Conservation (phyloP, 23 tunicate genomes). For the Diplosoma virens region DNA sequence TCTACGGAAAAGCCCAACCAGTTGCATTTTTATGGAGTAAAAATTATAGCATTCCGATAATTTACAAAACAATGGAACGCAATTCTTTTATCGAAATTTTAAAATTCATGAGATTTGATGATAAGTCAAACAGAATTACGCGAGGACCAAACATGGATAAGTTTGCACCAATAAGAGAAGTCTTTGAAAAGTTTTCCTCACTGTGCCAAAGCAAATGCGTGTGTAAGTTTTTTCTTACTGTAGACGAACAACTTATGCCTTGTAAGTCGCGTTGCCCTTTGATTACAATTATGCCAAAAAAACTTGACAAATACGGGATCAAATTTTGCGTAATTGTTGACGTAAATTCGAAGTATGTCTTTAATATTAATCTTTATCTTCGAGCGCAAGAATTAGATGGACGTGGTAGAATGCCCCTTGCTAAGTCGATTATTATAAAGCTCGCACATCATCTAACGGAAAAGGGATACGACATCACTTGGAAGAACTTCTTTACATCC, state of each 20-base stretch:
- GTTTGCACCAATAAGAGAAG: slow-evolving; percentile 15
- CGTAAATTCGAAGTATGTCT: slow-evolving; percentile 4
- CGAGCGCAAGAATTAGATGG: slow-evolving; percentile 1
- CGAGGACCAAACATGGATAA: not conserved
- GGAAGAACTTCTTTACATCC: slow-evolving; percentile 2
- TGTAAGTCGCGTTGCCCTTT: slow-evolving; percentile 5
- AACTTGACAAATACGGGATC: not conserved
- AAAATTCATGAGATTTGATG: slow-evolving; percentile 10
- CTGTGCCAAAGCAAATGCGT: slow-evolving; percentile 6
- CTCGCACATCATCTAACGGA: not conserved
- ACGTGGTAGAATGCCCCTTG: slow-evolving; percentile 6
- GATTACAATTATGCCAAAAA: slow-evolving; percentile 3
- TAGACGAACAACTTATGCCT: slow-evolving; percentile 18
- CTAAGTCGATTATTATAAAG: not conserved
- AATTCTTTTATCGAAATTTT: not conserved
- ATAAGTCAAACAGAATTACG: slow-evolving; percentile 3
- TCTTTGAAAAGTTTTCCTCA: slow-evolving; percentile 3
- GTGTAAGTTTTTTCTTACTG: slow-evolving; percentile 1
- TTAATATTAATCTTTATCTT: not conserved
- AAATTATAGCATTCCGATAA: not conserved
- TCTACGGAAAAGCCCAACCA: slow-evolving; percentile 11
- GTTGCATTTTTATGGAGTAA: slow-evolving; percentile 10
- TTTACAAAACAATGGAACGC: slow-evolving; percentile 3
- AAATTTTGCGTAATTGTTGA: slow-evolving; percentile 14
- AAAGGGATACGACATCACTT: slow-evolving; percentile 14